Evolutionary conservation across 2,113 vertebrate species (phyloP), one percentile per base, ranked within the genome.

Genomic region (Halcyon senegalensis): DNA sequence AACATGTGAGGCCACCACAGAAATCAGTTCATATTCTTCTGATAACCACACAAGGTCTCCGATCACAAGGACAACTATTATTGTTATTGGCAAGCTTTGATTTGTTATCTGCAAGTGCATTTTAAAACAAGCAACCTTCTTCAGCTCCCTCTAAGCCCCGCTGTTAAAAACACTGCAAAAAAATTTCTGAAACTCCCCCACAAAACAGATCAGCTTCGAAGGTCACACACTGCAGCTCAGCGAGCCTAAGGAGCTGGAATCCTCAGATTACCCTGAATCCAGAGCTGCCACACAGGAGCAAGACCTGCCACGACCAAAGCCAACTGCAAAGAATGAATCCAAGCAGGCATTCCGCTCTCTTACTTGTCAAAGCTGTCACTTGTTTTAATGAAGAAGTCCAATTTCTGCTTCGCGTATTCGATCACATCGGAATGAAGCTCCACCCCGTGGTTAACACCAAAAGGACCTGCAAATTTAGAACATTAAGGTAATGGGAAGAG

Each of bases 331-430:
- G 35, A 70, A 35, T 7, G 20, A 67, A 82, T 56, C 27, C 82
- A 41, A 56, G 16, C 0, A 3, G 31, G 31, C 43, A 35, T 33
- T 77, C 11, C 27, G 3, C 13, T 13, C 8, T 79, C 99, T 96
- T 97, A 99, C 99, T 98, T 99, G 98, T 99, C 99, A 93, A 99
- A 99, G 97, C 99, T 99, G 95, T 99, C 99, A 3, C 99, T 99
- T 69, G 98, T 99, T 97, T 98, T 99, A 97, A 99, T 99, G 97
- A 99, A 99, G 94, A 98, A 98, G 62, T 99, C 99, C 30, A 99
- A 98, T 93, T 99, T 99, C 98, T 99, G 98, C 97, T 99, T 99
- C 0, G 99, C 99, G 4, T 99, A 99, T 27, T 99, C 99, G 2
- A 99, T 99, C 39, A 99, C 99, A 14, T 99, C 99, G 0, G 98